phyloP scores from a whole-genome alignment of 2,113 vertebrate genomes.

The Antechinus stuartii region DNA sequence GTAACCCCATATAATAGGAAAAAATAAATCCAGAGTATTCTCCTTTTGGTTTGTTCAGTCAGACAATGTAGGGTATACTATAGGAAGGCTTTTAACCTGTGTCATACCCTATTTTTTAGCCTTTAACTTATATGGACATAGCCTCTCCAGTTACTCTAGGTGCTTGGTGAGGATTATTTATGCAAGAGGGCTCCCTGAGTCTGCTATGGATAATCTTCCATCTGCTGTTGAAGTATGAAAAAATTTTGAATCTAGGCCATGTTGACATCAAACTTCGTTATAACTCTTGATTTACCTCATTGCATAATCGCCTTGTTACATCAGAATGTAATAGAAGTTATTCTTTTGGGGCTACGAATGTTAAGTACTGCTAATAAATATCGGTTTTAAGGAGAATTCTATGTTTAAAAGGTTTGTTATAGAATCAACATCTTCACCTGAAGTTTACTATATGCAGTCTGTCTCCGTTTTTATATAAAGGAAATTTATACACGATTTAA shows the following conservation, averaged over 20 bases:
- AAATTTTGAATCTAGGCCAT: constrained; percentile 50
- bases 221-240: constrained; percentile 54
- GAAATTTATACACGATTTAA: constrained; percentile 39
- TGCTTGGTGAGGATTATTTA: neutral
- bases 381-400: constrained; percentile 45
- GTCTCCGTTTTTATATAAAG: constrained; percentile 43
- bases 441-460: constrained; percentile 20
- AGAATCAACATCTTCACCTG: constrained; percentile 35
- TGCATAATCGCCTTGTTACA: constrained; percentile 48
- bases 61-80: constrained; percentile 22
- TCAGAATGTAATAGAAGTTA: constrained; percentile 58
- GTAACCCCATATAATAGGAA: constrained; percentile 49
- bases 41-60: constrained; percentile 26
- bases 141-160: neutral
- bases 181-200: neutral
- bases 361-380: constrained; percentile 52
- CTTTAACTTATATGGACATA: constrained; percentile 1
- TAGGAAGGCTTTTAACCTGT: neutral
- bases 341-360: constrained; percentile 36
- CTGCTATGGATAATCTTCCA: constrained; percentile 32
- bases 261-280: constrained; percentile 24
- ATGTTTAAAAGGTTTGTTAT: constrained; percentile 41
- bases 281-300: constrained; percentile 41
- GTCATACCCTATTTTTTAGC: constrained; percentile 40
- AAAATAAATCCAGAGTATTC: constrained; percentile 14